These are phyloP conservation scores for Gymnocypris eckloni DNA, from an alignment of 2,797 vertebrate genomes.

Conservation along the genomic window DNA sequence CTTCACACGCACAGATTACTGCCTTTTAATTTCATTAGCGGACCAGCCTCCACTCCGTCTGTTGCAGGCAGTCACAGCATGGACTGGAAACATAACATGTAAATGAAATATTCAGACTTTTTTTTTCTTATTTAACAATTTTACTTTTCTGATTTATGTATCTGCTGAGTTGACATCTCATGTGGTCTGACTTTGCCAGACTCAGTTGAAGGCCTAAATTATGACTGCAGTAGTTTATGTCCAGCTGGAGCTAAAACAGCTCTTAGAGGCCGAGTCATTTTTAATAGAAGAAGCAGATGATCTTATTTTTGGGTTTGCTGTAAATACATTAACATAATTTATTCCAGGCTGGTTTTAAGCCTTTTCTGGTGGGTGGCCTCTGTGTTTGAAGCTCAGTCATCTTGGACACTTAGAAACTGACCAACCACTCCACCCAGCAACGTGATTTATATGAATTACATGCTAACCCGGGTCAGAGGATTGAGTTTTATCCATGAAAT, in stretches of 20 bases:
- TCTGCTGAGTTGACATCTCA: constrained; percentile 43
- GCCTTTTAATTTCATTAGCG: constrained; percentile 77
- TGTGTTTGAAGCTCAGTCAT: constrained; percentile 65
- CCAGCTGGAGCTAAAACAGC: constrained; percentile 74
- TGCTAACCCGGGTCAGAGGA: neutral
- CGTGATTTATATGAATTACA: neutral
- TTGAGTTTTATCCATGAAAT: neutral
- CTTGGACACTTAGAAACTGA: constrained; percentile 32
- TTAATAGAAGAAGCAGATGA: constrained; percentile 77
- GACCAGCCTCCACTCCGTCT: constrained; percentile 56
- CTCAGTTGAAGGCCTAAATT: constrained; percentile 65
- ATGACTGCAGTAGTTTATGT: constrained; percentile 66
- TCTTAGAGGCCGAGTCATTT: constrained; percentile 67
- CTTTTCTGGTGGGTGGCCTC: constrained; percentile 63
- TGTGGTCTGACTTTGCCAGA: constrained; percentile 53
- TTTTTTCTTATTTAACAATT: constrained; percentile 18
- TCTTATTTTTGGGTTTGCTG: constrained; percentile 53
- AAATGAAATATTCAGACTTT: constrained; percentile 61
- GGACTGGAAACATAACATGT: constrained; percentile 56
- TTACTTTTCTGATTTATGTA: constrained; percentile 62
- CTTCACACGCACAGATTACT: constrained; percentile 64
- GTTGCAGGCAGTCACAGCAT: constrained; percentile 43
- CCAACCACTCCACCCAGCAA: constrained; percentile 1
- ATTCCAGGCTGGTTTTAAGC: constrained; percentile 55
- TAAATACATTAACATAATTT: constrained; percentile 69